Percentiles rank a stretch among this genome's conserved stretches.
Evolutionary conservation across 1,140 invertebrate genomes (phyloP).

Genomic region (Dreissena rostriformis): DNA sequence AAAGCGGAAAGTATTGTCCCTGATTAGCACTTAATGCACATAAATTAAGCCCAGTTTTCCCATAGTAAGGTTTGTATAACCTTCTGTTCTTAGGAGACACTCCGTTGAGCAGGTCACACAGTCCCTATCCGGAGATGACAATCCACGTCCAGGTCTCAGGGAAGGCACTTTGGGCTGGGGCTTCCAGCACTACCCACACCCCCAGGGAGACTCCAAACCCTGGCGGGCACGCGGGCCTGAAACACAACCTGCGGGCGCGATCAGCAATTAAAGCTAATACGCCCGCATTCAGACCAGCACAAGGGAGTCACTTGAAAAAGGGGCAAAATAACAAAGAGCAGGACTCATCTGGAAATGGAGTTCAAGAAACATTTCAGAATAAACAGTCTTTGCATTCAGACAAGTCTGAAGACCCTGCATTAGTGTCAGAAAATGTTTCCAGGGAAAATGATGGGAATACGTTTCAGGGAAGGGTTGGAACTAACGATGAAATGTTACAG

Average conservation of each 20-base stretch:
- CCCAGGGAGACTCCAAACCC: conserved; percentile 46
- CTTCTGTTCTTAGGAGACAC: conserved; percentile 3
- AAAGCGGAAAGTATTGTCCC: too few relatives aligned
- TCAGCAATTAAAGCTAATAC: background rate
- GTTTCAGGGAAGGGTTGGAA: too few relatives aligned
- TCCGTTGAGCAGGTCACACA: background rate
- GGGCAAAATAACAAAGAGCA: too few relatives aligned
- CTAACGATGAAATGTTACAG: too few relatives aligned
- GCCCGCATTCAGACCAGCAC: background rate
- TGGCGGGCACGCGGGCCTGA: background rate
- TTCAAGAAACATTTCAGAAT: too few relatives aligned
- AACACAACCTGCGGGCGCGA: conserved; percentile 11
- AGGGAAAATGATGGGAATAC: too few relatives aligned
- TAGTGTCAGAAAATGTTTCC: too few relatives aligned
- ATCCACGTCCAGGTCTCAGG: conserved; percentile 12
- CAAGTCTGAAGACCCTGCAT: too few relatives aligned
- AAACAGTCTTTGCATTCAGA: too few relatives aligned
- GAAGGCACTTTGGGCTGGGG: background rate
- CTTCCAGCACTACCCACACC: conserved; percentile 25
- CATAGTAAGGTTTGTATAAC: background rate
- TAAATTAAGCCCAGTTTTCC: background rate
- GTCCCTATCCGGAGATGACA: conserved; percentile 30
- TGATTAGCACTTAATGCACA: background rate
- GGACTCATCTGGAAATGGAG: too few relatives aligned
- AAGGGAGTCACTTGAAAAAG: too few relatives aligned